phyloP scores from a whole-genome alignment of 2,888 invertebrate genomes.

The Drosophila differens region DNA sequence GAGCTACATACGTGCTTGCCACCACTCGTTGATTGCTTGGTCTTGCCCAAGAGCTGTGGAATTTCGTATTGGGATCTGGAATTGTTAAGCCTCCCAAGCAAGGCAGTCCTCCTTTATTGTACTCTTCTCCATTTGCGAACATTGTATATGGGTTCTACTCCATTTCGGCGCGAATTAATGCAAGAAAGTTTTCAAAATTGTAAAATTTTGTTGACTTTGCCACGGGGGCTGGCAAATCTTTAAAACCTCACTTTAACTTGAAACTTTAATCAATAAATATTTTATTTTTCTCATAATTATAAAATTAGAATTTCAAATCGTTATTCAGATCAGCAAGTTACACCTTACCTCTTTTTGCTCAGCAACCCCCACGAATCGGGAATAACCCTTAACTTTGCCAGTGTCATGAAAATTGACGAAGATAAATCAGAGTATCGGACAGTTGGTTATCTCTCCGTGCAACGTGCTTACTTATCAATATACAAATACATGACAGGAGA shows the following conservation, averaged over 20 bases:
- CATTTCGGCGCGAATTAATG: neutral
- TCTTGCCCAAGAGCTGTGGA: conserved; percentile 20
- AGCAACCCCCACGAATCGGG: neutral
- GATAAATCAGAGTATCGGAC: neutral
- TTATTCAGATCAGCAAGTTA: neutral
- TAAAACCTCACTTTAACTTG: neutral
- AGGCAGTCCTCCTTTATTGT: conserved; percentile 39
- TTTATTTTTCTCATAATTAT: neutral
- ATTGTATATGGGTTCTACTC: neutral
- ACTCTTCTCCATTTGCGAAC: neutral
- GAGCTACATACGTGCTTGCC: conserved; percentile 67
- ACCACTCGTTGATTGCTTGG: conserved; percentile 56
- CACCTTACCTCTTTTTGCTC: neutral
- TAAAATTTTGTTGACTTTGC: neutral
- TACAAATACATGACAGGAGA: conserved; percentile 61
- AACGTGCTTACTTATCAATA: conserved; percentile 42
- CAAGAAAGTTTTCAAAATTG: neutral
- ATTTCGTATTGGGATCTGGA: conserved; percentile 23
- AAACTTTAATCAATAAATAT: neutral
- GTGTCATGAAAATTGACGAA: neutral
- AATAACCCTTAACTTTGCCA: neutral
- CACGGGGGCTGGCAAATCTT: neutral
- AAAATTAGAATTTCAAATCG: neutral
- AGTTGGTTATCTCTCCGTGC: neutral
- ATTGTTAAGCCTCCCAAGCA: conserved; percentile 54